These are phyloP conservation scores for Sminthopsis crassicaudata DNA, from an alignment of 2,113 vertebrate genomes.

Conservation along the genomic window DNA sequence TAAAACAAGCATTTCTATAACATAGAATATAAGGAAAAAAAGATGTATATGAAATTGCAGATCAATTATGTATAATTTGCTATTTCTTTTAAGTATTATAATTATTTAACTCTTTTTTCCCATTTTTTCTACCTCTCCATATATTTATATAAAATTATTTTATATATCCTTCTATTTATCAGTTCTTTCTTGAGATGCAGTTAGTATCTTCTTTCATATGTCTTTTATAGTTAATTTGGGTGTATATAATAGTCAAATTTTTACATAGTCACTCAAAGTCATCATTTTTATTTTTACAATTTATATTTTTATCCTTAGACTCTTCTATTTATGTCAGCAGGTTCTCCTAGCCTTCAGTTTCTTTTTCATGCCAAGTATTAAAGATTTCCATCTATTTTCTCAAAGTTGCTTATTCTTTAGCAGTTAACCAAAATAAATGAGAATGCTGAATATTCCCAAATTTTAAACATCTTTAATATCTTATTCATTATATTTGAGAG, in stretches of 20 bases:
- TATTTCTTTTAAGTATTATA: neutral
- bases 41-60: too few species aligned
- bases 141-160: too few species aligned
- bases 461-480: slow-evolving; percentile 20
- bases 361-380: slow-evolving; percentile 38
- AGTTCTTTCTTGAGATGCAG: too few species aligned
- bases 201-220: too few species aligned
- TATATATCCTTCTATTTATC: too few species aligned
- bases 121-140: too few species aligned
- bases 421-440: slow-evolving; percentile 30
- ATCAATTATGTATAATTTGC: neutral
- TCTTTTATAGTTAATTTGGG: too few species aligned
- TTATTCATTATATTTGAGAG: slow-evolving; percentile 37
- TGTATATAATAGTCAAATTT: too few species aligned
- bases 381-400: slow-evolving; percentile 19
- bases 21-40: neutral
- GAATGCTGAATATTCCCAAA: slow-evolving; percentile 19
- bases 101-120: too few species aligned
- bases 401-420: slow-evolving; percentile 50
- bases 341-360: slow-evolving; percentile 30
- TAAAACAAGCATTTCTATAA: neutral
- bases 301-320: slow-evolving; percentile 36
- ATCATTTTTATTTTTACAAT: too few species aligned
- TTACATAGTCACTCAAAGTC: too few species aligned
- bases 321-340: slow-evolving; percentile 44